These are phyloP conservation scores for Gallinago solitaria DNA, from an alignment of 2,797 vertebrate genomes.

Conservation along the genomic window DNA sequence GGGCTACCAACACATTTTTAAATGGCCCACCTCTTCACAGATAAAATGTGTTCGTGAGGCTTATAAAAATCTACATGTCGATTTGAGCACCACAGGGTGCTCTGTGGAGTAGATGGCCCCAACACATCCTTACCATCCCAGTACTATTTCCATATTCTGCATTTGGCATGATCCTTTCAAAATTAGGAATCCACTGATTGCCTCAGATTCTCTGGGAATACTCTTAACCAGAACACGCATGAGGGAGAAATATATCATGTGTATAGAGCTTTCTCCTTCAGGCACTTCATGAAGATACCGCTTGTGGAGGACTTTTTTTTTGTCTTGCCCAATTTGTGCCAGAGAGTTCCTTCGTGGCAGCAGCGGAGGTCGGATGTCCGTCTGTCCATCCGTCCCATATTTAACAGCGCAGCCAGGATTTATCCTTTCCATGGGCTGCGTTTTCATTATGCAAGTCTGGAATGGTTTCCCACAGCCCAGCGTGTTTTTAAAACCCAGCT, in stretches of 20 bases:
- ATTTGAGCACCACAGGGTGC: no score
- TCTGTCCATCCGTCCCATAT: neutral
- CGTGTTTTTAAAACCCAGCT: neutral
- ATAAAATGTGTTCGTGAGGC: no score
- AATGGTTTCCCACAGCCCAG: neutral
- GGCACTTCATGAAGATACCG: neutral
- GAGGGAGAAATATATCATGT: neutral
- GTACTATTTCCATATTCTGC: no score
- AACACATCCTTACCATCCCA: no score
- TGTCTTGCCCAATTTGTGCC: neutral
- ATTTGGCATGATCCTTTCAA: no score
- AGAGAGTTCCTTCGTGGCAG: neutral
- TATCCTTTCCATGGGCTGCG: neutral
- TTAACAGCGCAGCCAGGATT: neutral
- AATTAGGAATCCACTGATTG: no score
- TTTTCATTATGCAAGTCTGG: neutral
- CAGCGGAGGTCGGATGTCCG: neutral
- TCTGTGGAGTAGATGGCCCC: no score
- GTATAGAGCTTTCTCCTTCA: neutral
- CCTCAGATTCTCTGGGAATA: neutral
- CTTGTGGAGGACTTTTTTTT: neutral
- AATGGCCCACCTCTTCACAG: no score
- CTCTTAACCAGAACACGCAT: neutral
- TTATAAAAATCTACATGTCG: no score
- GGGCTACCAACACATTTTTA: no score